Evolutionary conservation across 2,888 invertebrate species (phyloP).

Genomic region (Euclidia mi): DNA sequence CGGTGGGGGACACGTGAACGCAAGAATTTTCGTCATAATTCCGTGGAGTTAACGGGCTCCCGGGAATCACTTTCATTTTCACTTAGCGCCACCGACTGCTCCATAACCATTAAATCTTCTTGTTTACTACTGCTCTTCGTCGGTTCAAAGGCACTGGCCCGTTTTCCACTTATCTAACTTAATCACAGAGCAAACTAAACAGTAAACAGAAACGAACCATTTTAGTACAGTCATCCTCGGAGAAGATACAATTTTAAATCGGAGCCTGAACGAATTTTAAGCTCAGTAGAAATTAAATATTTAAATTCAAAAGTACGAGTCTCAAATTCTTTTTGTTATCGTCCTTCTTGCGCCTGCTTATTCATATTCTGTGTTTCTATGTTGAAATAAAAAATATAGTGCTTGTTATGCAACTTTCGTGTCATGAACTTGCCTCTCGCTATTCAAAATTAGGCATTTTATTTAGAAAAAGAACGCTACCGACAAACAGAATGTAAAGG

Average conservation of each 20-base stretch:
- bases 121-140: constrained; percentile 74
- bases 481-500: neutral
- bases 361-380: constrained; percentile 43
- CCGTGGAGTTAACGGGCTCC: constrained; percentile 73
- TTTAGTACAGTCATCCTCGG: constrained; percentile 60
- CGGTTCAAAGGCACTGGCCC: constrained; percentile 62
- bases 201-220: constrained; percentile 68
- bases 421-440: constrained; percentile 29
- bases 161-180: constrained; percentile 72
- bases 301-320: constrained; percentile 61
- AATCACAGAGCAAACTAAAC: constrained; percentile 77
- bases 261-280: constrained; percentile 52
- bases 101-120: constrained; percentile 82
- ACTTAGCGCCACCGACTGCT: constrained; percentile 80
- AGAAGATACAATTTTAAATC: constrained; percentile 68
- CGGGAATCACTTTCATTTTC: constrained; percentile 84
- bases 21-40: constrained; percentile 76
- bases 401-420: constrained; percentile 35
- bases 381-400: constrained; percentile 51
- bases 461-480: neutral
- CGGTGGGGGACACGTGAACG: constrained; percentile 62
- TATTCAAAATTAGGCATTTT: constrained; percentile 20
- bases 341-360: constrained; percentile 48
- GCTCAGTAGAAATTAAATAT: constrained; percentile 69
- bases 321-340: constrained; percentile 61